These are phyloP conservation scores for Microcebus griseorufus DNA, from an alignment of 2,113 vertebrate species.

Conservation along the genomic window DNA sequence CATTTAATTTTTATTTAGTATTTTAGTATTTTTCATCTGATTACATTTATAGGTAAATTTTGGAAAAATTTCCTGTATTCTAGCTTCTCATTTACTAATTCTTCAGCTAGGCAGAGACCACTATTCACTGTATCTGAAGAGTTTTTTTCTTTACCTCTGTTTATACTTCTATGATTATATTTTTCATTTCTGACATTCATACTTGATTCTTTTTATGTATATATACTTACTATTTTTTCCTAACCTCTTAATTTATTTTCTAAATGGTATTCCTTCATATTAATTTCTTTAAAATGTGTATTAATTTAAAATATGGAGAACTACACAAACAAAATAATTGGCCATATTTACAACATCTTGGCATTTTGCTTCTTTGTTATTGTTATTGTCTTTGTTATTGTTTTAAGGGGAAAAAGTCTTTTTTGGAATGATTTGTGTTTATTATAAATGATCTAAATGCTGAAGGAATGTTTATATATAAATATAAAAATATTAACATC, in stretches of 20 bases:
- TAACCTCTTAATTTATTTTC: neutral
- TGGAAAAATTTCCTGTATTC: neutral
- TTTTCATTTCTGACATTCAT: neutral
- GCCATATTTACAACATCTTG: neutral
- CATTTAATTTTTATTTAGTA: neutral
- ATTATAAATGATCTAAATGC: no score
- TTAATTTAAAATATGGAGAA: neutral
- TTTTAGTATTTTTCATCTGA: neutral
- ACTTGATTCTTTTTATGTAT: neutral
- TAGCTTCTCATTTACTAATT: no score
- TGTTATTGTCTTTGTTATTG: neutral
- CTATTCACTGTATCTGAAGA: neutral
- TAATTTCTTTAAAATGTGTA: neutral
- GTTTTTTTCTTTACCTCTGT: neutral
- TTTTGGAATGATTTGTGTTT: no score
- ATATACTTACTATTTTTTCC: neutral
- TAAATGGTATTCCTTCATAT: neutral
- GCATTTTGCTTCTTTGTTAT: neutral
- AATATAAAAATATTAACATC: no score
- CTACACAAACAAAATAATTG: neutral
- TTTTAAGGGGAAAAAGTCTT: neutral
- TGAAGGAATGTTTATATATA: no score
- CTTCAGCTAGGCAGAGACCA: neutral
- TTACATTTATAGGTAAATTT: neutral
- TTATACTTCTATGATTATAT: neutral